Conservation (phyloP, 92 coral and sea anemone genomes). For the Zoanthus solanderi region DNA sequence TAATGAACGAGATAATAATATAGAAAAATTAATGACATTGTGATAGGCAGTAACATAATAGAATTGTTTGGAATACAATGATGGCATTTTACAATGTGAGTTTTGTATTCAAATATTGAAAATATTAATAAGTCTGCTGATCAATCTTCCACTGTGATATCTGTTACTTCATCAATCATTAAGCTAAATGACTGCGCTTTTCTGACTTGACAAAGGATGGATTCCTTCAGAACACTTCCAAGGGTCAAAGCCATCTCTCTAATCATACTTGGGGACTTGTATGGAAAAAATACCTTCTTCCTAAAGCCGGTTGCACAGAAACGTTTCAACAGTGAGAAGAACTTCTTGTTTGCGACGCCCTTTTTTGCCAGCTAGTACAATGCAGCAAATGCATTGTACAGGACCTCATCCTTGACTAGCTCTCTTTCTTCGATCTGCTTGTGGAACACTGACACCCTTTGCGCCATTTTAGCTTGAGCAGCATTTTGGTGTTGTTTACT, state of each 20-base stretch:
- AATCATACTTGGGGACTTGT: constrained; percentile 52
- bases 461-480: constrained; percentile 52
- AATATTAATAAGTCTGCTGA: no score
- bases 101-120: no score
- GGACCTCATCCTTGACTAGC: constrained; percentile 54
- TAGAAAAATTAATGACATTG: no score
- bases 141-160: neutral
- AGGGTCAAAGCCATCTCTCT: constrained; percentile 63
- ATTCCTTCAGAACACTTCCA: constrained; percentile 51
- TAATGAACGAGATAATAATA: no score
- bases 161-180: constrained; percentile 56
- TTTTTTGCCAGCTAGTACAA: constrained; percentile 58
- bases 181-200: constrained; percentile 46
- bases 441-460: constrained; percentile 53
- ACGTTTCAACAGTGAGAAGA: constrained; percentile 53
- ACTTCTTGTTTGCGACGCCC: constrained; percentile 48
- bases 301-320: constrained; percentile 51
- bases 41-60: no score
- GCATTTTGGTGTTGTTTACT: constrained; percentile 43
- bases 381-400: constrained; percentile 56
- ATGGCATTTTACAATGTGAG: no score
- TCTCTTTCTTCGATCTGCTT: constrained; percentile 51
- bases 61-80: no score
- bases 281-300: constrained; percentile 53
- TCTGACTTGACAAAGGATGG: constrained; percentile 46